Base-by-base conservation (phyloP, 1,140 invertebrate species). In the Tetragonula clypearis region DNA sequence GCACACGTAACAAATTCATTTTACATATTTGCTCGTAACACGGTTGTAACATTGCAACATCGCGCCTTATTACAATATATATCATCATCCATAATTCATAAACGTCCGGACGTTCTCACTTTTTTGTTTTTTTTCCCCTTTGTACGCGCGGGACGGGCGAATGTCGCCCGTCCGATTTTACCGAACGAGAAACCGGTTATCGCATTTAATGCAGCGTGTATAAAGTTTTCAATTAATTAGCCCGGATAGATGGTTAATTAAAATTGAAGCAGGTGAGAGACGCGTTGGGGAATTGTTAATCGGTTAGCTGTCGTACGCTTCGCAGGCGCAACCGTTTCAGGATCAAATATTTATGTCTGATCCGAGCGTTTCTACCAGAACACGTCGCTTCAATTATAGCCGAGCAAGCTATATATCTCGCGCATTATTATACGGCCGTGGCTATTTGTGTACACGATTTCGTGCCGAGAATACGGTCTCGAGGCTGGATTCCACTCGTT, bases 381-480 rank as follows among this genome's bases (percentile, higher is more conserved):
- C 41, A 49, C 35, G 69, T 72, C 69, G 79, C 23, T 81, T 72
- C 58, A 66, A 53, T 82, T 75, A 75, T 65, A 82, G 80, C 72
- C 49, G 71, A 30, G 41, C 23, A 55, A 49, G 85, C 78, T 74
- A 76, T 71, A 75, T 71, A 75, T 69, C 55, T 60, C 76, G 81
- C 17, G 60, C 55, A 75, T 79, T 77, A 79, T 87, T 76, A 79
- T 79, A 74, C 62, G 26, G 41, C 41, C n/a, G 75, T 49, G 55
- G 79, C 82, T 87, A 87, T 87, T 87, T 75, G 81, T 85, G 72
- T 80, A 84, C 68, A 58, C 76, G 82, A 88, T 88, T 85, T 88
- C 72, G 82, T 68, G 77, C 41, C 86, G 86, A 66, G 82, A 79
- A 73, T 83, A 83, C 85, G 55, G 41, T 75, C 86, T 58, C 69